Evolutionary conservation across 2,113 vertebrate genomes (phyloP), one percentile per base, ranked within the genome.

Genomic region (Furnarius figulus): DNA sequence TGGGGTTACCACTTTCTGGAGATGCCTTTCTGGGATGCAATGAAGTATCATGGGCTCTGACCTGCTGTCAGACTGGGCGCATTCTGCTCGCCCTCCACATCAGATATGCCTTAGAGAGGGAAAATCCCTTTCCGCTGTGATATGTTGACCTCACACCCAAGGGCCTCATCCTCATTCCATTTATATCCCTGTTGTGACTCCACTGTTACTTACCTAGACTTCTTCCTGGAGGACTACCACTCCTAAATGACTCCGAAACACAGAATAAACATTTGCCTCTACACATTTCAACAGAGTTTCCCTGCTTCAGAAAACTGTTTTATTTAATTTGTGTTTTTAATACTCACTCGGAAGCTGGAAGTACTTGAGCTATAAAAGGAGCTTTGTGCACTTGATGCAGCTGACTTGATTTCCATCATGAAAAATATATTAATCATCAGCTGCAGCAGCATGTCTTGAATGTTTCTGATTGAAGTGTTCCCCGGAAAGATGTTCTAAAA

Each of bases 291-390:
- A 39, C 27, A 42, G 53, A 42, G 28, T 53, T 90, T 91, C 52
- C 55, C 76, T 82, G 71, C 87, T 94, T 89, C 80, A 44, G 52
- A 46, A 92, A 82, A 61, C 21, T 5, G 8, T 62, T 89, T 68
- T 58, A 85, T 91, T 92, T 78, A 74, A 86, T 83, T 81, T 84
- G 50, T 87, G n/a, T 3, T 65, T 96, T 95, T 70, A 87, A 46
- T 70, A 46, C 19, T 73, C 16, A 27, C 17, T 91, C 73, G 83
- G 35, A 90, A 89, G 70, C 71, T 79, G 40, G 63, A 85, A 89
- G 49, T 53, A 87, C 62, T 73, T 90, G 63, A 83, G 35, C 66
- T 91, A 47, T 77, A 82, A 91, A 90, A 94, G 61, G 40, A 87
- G 12, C 40, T 91, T 72, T 59, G 31, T 75, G 70, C 31, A 19